These are phyloP conservation scores for Galendromus occidentalis DNA, from an alignment of 1,140 invertebrate genomes.

Conservation along the genomic window DNA sequence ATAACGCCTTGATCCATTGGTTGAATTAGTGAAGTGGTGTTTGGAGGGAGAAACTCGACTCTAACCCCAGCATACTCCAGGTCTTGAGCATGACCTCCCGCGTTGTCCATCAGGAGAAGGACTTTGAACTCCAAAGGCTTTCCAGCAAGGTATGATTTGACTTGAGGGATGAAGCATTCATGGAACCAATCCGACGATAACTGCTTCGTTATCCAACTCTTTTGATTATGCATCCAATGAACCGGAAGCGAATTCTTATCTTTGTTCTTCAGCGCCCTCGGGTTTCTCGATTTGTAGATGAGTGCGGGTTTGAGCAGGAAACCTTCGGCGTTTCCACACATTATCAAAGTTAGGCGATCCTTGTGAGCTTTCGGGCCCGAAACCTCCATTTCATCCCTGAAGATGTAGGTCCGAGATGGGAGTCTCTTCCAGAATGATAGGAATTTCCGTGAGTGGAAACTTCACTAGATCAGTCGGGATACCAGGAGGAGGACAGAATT, in stretches of 20 bases:
- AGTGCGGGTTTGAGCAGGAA: constrained; percentile 2
- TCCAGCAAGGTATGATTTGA: constrained; percentile 13
- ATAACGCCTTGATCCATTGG: constrained; percentile 16
- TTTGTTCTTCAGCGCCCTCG: constrained; percentile 13
- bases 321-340: constrained; percentile 12
- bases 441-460: too few species aligned
- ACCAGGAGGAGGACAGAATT: too few species aligned
- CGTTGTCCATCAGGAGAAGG: constrained; percentile 17
- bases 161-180: constrained; percentile 14
- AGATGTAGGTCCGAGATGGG: neutral
- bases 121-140: constrained; percentile 17
- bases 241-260: neutral
- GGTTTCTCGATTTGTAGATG: constrained; percentile 13
- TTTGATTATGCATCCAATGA: constrained; percentile 10
- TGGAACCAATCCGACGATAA: constrained; percentile 12
- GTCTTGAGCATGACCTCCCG: constrained; percentile 13
- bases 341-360: constrained; percentile 12
- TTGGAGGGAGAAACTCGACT: constrained; percentile 13
- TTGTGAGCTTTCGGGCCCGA: constrained; percentile 12
- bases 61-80: constrained; percentile 3
- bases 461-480: too few species aligned
- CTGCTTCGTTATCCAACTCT: constrained; percentile 13
- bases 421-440: constrained; percentile 11
- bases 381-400: neutral
- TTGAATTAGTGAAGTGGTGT: constrained; percentile 6